phyloP scores from a whole-genome alignment of 1,140 invertebrate species.

The Teleogryllus occipitalis region DNA sequence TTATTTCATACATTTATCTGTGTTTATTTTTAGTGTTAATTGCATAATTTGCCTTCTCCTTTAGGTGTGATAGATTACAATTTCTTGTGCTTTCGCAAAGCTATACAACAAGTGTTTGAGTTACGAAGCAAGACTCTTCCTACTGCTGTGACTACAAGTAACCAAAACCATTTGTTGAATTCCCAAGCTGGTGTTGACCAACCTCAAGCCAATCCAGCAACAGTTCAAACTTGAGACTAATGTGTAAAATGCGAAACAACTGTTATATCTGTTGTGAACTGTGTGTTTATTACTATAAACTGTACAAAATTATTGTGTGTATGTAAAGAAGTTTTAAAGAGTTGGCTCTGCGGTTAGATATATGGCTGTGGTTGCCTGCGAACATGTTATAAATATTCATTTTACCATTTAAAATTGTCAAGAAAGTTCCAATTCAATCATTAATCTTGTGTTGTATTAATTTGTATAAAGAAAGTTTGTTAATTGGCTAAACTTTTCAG shows the following conservation, averaged over 20 bases:
- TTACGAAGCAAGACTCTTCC: slow-evolving; percentile 50
- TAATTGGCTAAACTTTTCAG: too few relatives aligned
- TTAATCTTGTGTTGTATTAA: too few relatives aligned
- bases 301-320: too few relatives aligned
- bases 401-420: too few relatives aligned
- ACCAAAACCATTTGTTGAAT: not conserved
- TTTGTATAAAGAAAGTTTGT: too few relatives aligned
- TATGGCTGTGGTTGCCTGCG: too few relatives aligned
- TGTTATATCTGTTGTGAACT: not conserved
- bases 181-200: not conserved
- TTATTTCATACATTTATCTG: not conserved
- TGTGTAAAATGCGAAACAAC: not conserved
- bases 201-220: not conserved
- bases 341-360: too few relatives aligned
- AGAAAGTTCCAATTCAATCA: too few relatives aligned
- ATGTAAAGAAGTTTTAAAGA: too few relatives aligned
- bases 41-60: slow-evolving; percentile 23
- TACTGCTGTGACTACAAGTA: not conserved
- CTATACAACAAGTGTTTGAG: slow-evolving; percentile 85
- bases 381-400: too few relatives aligned
- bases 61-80: slow-evolving; percentile 94
- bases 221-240: not conserved
- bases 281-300: not conserved
- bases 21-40: not conserved
- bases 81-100: slow-evolving; percentile 87